Percentiles rank a stretch among this genome's conserved stretches.
Conservation (phyloP, 2,113 vertebrate genomes). For the Hemiprocne comata region DNA sequence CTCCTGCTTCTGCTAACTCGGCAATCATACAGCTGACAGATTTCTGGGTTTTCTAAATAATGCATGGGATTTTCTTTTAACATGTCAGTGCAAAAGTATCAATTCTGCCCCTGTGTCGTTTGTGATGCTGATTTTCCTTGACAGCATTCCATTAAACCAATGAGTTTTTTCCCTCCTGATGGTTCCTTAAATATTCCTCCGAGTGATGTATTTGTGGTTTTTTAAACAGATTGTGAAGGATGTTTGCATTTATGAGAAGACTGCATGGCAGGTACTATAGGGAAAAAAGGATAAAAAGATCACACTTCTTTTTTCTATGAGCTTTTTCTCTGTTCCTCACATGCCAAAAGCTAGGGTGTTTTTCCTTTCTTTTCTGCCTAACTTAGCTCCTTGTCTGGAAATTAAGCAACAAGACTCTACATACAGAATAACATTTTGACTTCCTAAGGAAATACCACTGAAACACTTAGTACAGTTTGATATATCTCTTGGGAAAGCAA, state of each 20-base stretch:
- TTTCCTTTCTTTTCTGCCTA: slow-evolving; percentile 39
- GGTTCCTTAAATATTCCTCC: slow-evolving; percentile 78
- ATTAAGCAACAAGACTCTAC: slow-evolving; percentile 56
- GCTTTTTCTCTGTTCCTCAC: slow-evolving; percentile 40
- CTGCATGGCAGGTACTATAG: slow-evolving; percentile 59
- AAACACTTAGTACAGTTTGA: slow-evolving; percentile 68
- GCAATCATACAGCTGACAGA: slow-evolving; percentile 85
- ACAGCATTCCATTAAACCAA: slow-evolving; percentile 89
- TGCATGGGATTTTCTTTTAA: slow-evolving; percentile 88
- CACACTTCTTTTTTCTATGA: slow-evolving; percentile 9
- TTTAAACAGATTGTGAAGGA: slow-evolving; percentile 76
- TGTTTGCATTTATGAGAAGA: slow-evolving; percentile 77
- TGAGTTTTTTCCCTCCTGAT: slow-evolving; percentile 78
- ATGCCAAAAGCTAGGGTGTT: slow-evolving; percentile 13
- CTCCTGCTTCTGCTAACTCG: slow-evolving; percentile 85
- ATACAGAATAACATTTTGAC: slow-evolving; percentile 63
- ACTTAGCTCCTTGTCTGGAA: slow-evolving; percentile 27
- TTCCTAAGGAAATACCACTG: slow-evolving; percentile 68
- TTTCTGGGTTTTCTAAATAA: slow-evolving; percentile 86
- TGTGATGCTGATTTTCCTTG: slow-evolving; percentile 85
- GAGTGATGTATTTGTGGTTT: slow-evolving; percentile 79
- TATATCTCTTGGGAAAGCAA: slow-evolving; percentile 65
- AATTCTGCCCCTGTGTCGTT: slow-evolving; percentile 81
- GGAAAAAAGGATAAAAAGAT: slow-evolving; percentile 52
- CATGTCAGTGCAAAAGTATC: slow-evolving; percentile 85